Base-by-base conservation (phyloP, 92 coral and sea anemone species). In the Nematostella vectensis region DNA sequence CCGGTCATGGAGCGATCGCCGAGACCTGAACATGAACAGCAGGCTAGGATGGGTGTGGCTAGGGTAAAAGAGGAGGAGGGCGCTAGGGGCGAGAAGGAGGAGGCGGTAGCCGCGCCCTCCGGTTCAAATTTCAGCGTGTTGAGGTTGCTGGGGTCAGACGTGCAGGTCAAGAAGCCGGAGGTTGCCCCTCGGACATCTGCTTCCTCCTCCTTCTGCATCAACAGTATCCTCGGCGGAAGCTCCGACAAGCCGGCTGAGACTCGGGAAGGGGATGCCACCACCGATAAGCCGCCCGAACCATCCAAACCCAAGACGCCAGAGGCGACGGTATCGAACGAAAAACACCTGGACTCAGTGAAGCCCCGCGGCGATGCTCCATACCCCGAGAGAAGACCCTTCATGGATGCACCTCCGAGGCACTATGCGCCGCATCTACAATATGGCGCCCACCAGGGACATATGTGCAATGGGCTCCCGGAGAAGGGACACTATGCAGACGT, bases 41-140 rank as follows among this genome's bases (percentile, higher is more conserved):
- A 66, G 18, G 61, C 42, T 16, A 62, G 55, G 12, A 33, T n/a
- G 11, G 51, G 47, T 30, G 70, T 49, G 25, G 13, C 70, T 31
- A 16, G 33, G 19, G 61, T 42, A 18, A 19, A 25, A 12, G 58
- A 54, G 11, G 48, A 43, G 13, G 45, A 42, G 25, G 45, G 20
- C 31, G 1, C 24, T 18, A 58, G 63, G 38, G 54, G 55, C 11
- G 29, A 22, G 30, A 66, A 66, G 22, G 29, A 22, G 3, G 29
- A 12, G 24, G 47, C 8, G 29, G 18, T 9, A 10, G 4, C 51
- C 9, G 57, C 15, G 1, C 43, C 59, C 57, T 28, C 58, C 2
- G 50, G 47, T 25, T 70, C 83, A 43, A 80, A 70, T 54, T 85
- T 81, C 48, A 85, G 95, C 50, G 95, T 85, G 1, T 85, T 80